Evolutionary conservation across 2,797 vertebrate species (phyloP), one percentile per base, ranked within the genome.

Genomic region (Tapirus indicus): DNA sequence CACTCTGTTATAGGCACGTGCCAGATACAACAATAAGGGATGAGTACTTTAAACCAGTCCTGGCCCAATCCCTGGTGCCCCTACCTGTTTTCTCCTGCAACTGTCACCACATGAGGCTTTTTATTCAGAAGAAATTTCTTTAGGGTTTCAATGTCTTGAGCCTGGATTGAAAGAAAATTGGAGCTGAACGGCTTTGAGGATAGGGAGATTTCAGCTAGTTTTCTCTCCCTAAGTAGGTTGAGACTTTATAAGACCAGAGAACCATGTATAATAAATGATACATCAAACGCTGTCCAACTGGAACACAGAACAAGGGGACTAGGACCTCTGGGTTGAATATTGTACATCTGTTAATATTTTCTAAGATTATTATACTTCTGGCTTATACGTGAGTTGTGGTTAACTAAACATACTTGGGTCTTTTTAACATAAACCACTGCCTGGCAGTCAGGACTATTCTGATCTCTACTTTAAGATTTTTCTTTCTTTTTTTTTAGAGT

Each of bases 91-190:
- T 99, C 99, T 91, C 99, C 99, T 49, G 99, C 99, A n/a, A 99
- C 99, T 58, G 99, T 99, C 16, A 99, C 99, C 52, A 99, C 99
- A 0, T 99, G 99, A 96, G 99, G 99, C 88, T 99, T 99, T 99
- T 99, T 99, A 97, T 99, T 99, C 41, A 99, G 98, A 52, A 99
- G 99, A 98, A 99, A 99, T 97, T 99, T 99, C 98, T 99, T 99
- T 94, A 99, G 98, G 7, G 98, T 99, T 98, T 99, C 99, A 96
- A 99, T 99, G 97, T 99, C 99, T 98, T 99, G 99, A 75, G 99
- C 97, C 99, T 99, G 77, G 29, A 88, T 98, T 95, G 27, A 93
- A 97, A 96, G 44, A 92, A 97, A 96, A 85, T 1, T 44, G 11
- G n/a, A 96, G 60, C 29, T 96, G 66, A 97, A 83, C 23, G 52